Conservation (phyloP, 2,888 invertebrate species). For the Epiblema foenella region DNA sequence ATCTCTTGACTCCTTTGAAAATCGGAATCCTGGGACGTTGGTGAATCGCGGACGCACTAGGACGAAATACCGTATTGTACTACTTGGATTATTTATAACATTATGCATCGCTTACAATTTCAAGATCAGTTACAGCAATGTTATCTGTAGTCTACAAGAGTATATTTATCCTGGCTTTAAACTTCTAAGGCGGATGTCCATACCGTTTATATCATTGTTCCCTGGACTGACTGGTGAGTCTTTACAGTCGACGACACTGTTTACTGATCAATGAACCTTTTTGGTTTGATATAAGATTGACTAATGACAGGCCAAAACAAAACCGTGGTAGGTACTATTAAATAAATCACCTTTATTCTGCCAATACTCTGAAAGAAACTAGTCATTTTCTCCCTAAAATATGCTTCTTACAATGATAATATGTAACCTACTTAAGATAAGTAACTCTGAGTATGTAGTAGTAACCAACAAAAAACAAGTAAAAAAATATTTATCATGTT, state of each 20-base stretch:
- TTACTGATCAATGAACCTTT: not conserved
- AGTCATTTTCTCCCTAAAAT: no score
- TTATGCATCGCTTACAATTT: conserved; percentile 79
- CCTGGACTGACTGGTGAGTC: conserved; percentile 89
- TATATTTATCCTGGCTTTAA: conserved; percentile 93
- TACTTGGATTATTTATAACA: conserved; percentile 53
- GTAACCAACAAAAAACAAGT: no score
- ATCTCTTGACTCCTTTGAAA: conserved; percentile 71
- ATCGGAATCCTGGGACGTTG: conserved; percentile 41
- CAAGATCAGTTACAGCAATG: conserved; percentile 86
- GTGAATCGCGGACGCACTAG: conserved; percentile 10
- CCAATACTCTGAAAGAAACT: no score
- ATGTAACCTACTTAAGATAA: no score
- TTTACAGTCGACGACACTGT: not conserved
- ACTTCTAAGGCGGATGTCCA: conserved; percentile 88
- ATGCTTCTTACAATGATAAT: no score
- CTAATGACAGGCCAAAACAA: no score
- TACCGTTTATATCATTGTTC: conserved; percentile 90
- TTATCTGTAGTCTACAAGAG: conserved; percentile 90
- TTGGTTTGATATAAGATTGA: not conserved
- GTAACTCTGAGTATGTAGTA: no score
- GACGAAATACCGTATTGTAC: conserved; percentile 52
- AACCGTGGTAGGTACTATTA: no score
- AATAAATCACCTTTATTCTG: no score
- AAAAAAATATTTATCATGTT: no score